Base-by-base conservation (phyloP, 2,888 invertebrate species). In the Lutraria lutraria region DNA sequence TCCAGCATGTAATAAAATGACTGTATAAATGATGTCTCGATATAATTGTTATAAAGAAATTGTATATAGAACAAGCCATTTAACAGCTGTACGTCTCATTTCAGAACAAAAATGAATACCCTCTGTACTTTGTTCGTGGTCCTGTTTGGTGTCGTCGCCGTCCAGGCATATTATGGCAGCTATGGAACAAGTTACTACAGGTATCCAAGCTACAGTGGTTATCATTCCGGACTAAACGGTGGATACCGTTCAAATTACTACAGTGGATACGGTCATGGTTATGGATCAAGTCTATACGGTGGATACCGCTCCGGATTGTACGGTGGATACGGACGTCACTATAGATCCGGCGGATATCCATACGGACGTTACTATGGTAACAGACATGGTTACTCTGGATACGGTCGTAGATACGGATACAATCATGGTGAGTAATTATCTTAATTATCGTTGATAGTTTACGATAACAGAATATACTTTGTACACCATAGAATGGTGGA, bases 71-170 rank as follows among this genome's bases (percentile, higher is more conserved):
- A n/a, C n/a, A n/a, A n/a, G n/a, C n/a, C n/a, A n/a, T n/a, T n/a
- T n/a, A n/a, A n/a, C n/a, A n/a, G n/a, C n/a, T n/a, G n/a, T 15
- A 56, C 3, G 3, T 56, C 3, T 15, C 56, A 3, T 76, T 76
- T 31, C 76, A 76, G 76, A 76, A 34, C 34, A 34, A 76, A 76
- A 76, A 76, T 76, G 76, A 76, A 76, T 76, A 76, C 76, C 16
- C 29, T 76, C 0, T 31, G 31, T 76, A 76, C 31, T 31, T 76
- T 76, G 34, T 76, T 76, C 76, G 34, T 76, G 13, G 76, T 31
- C 76, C 76, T 76, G 0, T 31, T 76, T 76, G 76, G 76, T 16
- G 6, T 76, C 31, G 76, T 34, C 34, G 76, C 76, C 76, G 31
- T 76, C 34, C 76, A 76, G 15, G 76, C 31, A 3, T 21, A 25